These are phyloP conservation scores for Ceryle rudis DNA, from an alignment of 2,797 vertebrate genomes.

Conservation along the genomic window DNA sequence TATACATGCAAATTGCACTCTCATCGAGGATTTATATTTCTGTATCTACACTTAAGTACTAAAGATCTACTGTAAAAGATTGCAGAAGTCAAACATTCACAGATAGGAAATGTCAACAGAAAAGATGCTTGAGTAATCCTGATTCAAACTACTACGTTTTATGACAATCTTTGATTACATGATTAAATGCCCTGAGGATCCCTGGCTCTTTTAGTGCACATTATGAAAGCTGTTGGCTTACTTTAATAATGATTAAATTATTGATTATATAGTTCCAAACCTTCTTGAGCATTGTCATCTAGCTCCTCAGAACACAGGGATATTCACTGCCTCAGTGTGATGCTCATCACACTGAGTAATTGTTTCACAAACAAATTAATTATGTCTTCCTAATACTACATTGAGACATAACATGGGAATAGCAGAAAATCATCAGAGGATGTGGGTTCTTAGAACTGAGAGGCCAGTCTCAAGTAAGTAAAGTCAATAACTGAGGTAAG, in stretches of 20 bases:
- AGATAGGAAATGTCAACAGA: background rate
- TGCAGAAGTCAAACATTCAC: background rate
- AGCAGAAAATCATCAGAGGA: background rate
- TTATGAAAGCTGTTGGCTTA: background rate
- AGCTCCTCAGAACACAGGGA: background rate
- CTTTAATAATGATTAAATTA: background rate
- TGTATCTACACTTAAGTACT: background rate
- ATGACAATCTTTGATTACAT: background rate
- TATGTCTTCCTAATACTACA: background rate
- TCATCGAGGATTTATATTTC: background rate
- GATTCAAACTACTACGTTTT: background rate
- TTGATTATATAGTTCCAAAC: background rate
- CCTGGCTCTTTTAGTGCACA: background rate
- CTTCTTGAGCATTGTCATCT: background rate
- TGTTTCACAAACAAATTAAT: conserved; percentile 3
- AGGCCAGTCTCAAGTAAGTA: background rate
- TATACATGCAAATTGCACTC: background rate
- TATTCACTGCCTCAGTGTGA: background rate
- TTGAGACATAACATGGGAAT: background rate
- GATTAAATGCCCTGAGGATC: background rate
- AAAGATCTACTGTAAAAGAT: background rate
- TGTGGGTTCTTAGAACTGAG: background rate
- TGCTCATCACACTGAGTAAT: background rate
- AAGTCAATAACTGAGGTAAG: background rate
- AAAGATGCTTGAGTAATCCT: background rate